These are phyloP conservation scores for Hiodon alosoides DNA, from an alignment of 2,113 vertebrate species.

Conservation along the genomic window DNA sequence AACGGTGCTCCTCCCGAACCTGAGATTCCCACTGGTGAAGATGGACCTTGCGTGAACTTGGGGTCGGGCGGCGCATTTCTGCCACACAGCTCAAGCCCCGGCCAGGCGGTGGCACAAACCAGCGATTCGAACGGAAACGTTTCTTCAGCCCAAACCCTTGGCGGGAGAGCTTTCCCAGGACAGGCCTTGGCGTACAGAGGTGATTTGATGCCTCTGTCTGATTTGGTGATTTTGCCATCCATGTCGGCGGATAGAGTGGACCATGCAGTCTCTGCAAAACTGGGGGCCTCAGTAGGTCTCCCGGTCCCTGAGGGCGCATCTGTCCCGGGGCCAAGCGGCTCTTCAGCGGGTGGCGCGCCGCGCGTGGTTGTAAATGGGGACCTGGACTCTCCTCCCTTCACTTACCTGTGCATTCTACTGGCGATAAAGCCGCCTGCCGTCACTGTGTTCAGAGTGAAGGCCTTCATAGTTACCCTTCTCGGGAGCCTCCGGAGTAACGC, in stretches of 20 bases:
- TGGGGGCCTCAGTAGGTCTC: background rate
- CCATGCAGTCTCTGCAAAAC: background rate
- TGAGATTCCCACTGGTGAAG: background rate
- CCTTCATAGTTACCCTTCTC: constrained; percentile 91
- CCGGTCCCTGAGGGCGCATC: background rate
- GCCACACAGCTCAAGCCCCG: background rate
- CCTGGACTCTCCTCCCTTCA: constrained; percentile 66
- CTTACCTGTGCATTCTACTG: constrained; percentile 69
- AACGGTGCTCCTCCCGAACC: background rate
- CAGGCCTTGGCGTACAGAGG: background rate
- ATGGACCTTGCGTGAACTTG: background rate
- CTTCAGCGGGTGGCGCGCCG: background rate
- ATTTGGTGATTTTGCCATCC: background rate
- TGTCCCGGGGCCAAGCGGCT: background rate
- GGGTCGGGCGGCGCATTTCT: background rate
- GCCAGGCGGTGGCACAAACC: background rate
- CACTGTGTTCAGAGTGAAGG: constrained; percentile 69
- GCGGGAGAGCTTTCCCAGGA: background rate
- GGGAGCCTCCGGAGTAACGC: constrained; percentile 75
- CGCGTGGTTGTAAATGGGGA: background rate
- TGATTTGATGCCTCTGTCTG: background rate
- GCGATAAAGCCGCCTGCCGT: constrained; percentile 44
- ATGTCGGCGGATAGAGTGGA: background rate
- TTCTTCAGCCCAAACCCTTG: background rate
- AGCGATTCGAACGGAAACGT: background rate